Base-by-base conservation (phyloP, 1,140 invertebrate genomes). In the Caenorhabditis latens region DNA sequence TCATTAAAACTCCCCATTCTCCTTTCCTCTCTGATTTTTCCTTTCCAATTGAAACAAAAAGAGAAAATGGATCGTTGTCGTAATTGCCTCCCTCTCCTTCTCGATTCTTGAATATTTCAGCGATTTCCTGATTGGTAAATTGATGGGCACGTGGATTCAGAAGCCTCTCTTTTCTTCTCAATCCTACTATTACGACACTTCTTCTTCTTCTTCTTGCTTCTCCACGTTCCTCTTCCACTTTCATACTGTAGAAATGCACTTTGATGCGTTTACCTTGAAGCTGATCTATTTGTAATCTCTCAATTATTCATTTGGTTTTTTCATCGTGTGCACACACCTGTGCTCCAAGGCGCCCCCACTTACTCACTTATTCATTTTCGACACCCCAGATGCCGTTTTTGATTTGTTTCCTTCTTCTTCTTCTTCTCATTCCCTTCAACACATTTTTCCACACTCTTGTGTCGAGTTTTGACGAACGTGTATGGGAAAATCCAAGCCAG, bases 321-420 rank as follows among this genome's bases (percentile, higher is more conserved):
- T n/a, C 24, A 24, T n/a, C 2, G 46, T 24, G 21, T 19, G n/a
- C 71, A 79, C 71, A 48, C 71, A 53, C 46, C 46, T 79, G 71
- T 50, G 46, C 21, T 71, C 9, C 24, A 19, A 11, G 8, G 46
- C 71, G 7, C 71, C 71, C 71, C 46, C 46, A 71, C 65, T 71
- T 50, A 79, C 71, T 79, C 71, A 79, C 71, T 79, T 79, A 79
- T 79, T 79, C 71, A 79, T 48, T 79, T 79, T 79, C 71, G 46
- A 79, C 71, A 79, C 71, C 61, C 21, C 71, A 79, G 71, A 79
- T 79, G 71, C 71, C 71, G 71, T 79, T 79, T 79, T 79, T 79
- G 71, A 79, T 79, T 79, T 79, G 71, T 79, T 79, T 79, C 46
- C 21, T 24, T n/a, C 46, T 79, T 50, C n/a, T 79, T 50, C n/a